Percentiles rank a stretch among this genome's conserved stretches.
Conservation (phyloP, 2,888 invertebrate species). For the Trichacis sp. region DNA sequence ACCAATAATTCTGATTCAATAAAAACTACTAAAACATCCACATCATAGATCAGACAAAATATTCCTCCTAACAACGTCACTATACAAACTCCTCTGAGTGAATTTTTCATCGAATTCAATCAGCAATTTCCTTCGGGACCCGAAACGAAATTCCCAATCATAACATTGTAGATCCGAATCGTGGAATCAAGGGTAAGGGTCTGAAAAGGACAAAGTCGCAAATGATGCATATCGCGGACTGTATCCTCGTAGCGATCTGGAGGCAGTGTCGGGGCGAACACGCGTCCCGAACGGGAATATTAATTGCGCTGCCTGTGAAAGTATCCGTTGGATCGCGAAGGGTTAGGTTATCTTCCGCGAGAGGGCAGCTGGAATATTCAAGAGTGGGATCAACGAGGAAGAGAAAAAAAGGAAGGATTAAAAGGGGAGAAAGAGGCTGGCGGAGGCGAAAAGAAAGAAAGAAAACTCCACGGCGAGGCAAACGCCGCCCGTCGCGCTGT, state of each 20-base stretch:
- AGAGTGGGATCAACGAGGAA: slow-evolving; percentile 49
- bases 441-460: slow-evolving; percentile 48
- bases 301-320: slow-evolving; percentile 55
- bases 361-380: slow-evolving; percentile 55
- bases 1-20: too few species aligned
- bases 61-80: too few species aligned
- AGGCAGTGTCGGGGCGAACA: slow-evolving; percentile 51
- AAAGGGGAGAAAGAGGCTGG: slow-evolving; percentile 46
- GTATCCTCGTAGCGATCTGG: slow-evolving; percentile 55
- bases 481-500: slow-evolving; percentile 70
- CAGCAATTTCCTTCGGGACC: background rate
- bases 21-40: too few species aligned
- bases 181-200: background rate
- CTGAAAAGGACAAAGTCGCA: slow-evolving; percentile 39
- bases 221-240: slow-evolving; percentile 54
- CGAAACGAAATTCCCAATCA: background rate
- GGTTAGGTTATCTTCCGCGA: slow-evolving; percentile 54
- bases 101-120: background rate
- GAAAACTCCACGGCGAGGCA: slow-evolving; percentile 67
- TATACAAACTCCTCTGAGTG: too few species aligned
- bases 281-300: slow-evolving; percentile 59
- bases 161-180: background rate
- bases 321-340: slow-evolving; percentile 53
- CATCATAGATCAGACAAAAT: too few species aligned
- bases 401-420: slow-evolving; percentile 21